A percentile compares a stretch with the other conserved stretches of the same genome.
These are phyloP conservation scores for Eumacrocentrus americanus DNA, from an alignment of 2,888 invertebrate genomes.

Conservation along the genomic window DNA sequence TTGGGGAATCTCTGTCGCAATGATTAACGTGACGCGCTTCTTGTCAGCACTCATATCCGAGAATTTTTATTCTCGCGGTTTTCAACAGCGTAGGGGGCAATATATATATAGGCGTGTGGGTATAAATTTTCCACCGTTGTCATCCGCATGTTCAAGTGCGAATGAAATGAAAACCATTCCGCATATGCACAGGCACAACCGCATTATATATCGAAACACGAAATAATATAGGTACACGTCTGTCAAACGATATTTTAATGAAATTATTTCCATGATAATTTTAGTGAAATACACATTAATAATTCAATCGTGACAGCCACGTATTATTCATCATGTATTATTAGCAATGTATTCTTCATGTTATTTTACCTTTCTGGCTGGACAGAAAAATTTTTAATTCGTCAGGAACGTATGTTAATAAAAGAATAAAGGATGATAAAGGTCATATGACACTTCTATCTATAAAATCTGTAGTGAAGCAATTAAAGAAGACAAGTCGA, in stretches of 20 bases:
- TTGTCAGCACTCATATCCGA: constrained; percentile 3
- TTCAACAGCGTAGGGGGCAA: neutral
- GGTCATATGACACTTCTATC: too few species aligned
- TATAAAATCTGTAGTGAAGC: too few species aligned
- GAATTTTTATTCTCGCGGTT: constrained; percentile 15
- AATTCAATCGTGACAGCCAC: too few species aligned
- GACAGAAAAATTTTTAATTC: too few species aligned
- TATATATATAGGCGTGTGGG: neutral
- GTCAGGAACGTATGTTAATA: too few species aligned
- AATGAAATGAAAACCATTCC: constrained; percentile 13
- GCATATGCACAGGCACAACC: constrained; percentile 11
- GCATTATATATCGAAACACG: neutral
- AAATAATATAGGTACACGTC: neutral
- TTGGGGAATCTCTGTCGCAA: neutral
- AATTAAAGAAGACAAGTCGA: too few species aligned
- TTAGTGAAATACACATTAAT: neutral
- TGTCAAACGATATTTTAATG: neutral
- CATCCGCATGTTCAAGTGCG: constrained; percentile 11
- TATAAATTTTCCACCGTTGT: constrained; percentile 15
- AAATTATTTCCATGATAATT: neutral
- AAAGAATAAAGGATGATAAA: too few species aligned
- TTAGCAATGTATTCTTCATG: too few species aligned
- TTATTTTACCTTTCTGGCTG: too few species aligned
- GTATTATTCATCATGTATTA: too few species aligned
- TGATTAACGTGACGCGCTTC: constrained; percentile 10